These are phyloP conservation scores for Platycheirus rosarum DNA, from an alignment of 2,888 invertebrate genomes.

Conservation along the genomic window DNA sequence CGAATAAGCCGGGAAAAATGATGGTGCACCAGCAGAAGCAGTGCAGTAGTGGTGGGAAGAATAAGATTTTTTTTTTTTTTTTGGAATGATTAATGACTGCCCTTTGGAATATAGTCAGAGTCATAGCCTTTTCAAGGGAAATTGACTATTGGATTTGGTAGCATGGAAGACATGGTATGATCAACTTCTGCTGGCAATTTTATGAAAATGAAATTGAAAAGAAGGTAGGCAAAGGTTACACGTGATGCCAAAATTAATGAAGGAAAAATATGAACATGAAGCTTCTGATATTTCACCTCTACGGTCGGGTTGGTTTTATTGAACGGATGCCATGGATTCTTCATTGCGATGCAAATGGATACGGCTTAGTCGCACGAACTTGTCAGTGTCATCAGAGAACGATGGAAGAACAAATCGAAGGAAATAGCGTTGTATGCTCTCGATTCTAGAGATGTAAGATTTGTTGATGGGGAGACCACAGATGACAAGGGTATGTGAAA, in stretches of 20 bases:
- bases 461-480: too few relatives aligned
- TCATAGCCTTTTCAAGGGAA: slow-evolving; percentile 33
- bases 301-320: slow-evolving; percentile 28
- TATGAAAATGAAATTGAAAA: slow-evolving; percentile 17
- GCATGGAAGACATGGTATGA: slow-evolving; percentile 6
- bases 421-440: too few relatives aligned
- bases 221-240: slow-evolving; percentile 33
- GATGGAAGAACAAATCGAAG: too few relatives aligned
- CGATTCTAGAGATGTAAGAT: too few relatives aligned
- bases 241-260: slow-evolving; percentile 58
- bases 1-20: not conserved
- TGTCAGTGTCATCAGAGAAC: too few relatives aligned
- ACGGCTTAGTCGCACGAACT: too few relatives aligned
- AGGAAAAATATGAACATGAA: slow-evolving; percentile 53
- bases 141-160: slow-evolving; percentile 26
- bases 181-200: slow-evolving; percentile 44
- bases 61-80: slow-evolving; percentile 7
- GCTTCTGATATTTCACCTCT: slow-evolving; percentile 68
- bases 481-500: too few relatives aligned
- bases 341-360: too few relatives aligned
- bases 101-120: slow-evolving; percentile 1
- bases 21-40: too few relatives aligned
- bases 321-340: too few relatives aligned
- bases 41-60: not conserved
- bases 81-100: slow-evolving; percentile 28